Evolutionary conservation across 2,797 vertebrate species (phyloP), one percentile per base, ranked within the genome.

Genomic region (Argyrosomus regius): DNA sequence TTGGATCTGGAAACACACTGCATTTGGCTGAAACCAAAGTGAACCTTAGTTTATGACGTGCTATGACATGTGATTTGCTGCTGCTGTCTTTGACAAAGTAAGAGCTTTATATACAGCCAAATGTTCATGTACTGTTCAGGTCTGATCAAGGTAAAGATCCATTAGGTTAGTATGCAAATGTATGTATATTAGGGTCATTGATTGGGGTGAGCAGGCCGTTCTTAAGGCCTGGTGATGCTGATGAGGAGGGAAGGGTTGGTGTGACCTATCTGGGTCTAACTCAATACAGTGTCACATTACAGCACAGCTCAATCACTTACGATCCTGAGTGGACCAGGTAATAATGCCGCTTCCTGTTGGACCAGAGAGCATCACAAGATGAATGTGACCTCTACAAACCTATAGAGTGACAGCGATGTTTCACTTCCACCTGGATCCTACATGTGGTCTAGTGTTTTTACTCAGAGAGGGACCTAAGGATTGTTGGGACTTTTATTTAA

Each of bases 261-360:
- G 78, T 95, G 94, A 95, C 95, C 95, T 94, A 91, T 95, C 89
- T 92, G 90, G 89, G 87, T 94, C 87, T 89, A 92, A 95, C 94
- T 95, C 95, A 95, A 95, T 96, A 93, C 91, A 89, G 89, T 95
- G 95, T 94, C 94, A 96, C 92, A 92, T 95, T 92, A 88, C 91
- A 90, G 91, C 84, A 89, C 68, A 78, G 89, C 92, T 94, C 95
- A 95, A 95, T 95, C 94, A 92, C 92, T 96, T 95, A 95, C 88
- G 80, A 87, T 86, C 78, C 77, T 77, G 87, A 90, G 86, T 92
- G 85, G 83, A 91, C 84, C 89, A 83, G 88, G 90, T 90, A 88
- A 89, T 93, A 88, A 89, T 84, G 93, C 88, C 84, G n/a, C 76
- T 78, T 92, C 70, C 73, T 68, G 78, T 90, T 90, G 87, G 82